phyloP scores from a whole-genome alignment of 2,888 invertebrate species.

The Timema cristinae region DNA sequence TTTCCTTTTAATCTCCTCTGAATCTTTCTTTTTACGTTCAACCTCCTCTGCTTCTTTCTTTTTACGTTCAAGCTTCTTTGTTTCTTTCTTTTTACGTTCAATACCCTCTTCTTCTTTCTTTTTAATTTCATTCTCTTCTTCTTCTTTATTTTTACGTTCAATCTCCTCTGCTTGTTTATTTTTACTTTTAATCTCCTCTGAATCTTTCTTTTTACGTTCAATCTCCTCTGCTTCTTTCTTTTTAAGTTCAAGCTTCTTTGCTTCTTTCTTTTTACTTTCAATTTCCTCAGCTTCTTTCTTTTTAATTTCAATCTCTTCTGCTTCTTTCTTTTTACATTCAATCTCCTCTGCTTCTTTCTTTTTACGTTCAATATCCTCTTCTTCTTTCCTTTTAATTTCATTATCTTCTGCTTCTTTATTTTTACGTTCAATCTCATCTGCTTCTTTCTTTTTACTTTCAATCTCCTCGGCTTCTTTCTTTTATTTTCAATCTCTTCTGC shows the following conservation, averaged over 20 bases:
- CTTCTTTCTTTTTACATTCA: not conserved
- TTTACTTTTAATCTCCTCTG: conserved; percentile 28
- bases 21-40: conserved; percentile 22
- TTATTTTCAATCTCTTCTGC: not conserved
- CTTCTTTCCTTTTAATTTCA: not conserved
- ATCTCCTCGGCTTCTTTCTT: not conserved
- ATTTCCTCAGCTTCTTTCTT: not conserved
- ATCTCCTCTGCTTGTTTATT: conserved; percentile 28
- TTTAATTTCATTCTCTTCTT: conserved; percentile 18
- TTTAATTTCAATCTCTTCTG: not conserved
- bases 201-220: conserved; percentile 23
- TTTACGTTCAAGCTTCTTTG: conserved; percentile 24
- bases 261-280: not conserved
- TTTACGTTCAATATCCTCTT: not conserved
- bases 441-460: not conserved
- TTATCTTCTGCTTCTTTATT: not conserved
- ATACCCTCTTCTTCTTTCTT: conserved; percentile 17
- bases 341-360: not conserved
- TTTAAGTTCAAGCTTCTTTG: conserved; percentile 16
- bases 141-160: conserved; percentile 9
- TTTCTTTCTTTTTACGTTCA: conserved; percentile 22
- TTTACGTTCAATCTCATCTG: not conserved
- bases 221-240: conserved; percentile 15
- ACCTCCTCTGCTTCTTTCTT: conserved; percentile 28
- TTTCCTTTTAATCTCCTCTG: conserved; percentile 14